Base-by-base conservation (phyloP, 2,888 invertebrate genomes). In the Girardia tigrina region DNA sequence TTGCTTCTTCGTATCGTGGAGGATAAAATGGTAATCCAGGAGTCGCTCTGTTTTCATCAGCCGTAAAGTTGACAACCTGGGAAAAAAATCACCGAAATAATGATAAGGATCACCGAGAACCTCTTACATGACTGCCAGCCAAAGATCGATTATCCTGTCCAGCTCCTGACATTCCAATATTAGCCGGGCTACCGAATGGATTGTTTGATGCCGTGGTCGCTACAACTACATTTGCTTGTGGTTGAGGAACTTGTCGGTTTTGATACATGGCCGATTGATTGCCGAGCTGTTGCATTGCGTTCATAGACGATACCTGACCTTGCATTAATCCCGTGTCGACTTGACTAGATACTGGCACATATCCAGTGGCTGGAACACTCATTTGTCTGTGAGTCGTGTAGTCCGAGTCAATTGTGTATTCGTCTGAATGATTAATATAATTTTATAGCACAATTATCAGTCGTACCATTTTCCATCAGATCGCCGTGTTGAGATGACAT, bases 61-160 rank as follows among this genome's bases (percentile, higher is more conserved):
- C 23, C 23, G 56, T 20, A n/a, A 56, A 56, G n/a, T 56, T 56
- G 4, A 23, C 56, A n/a, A n/a, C 56, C 56, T 56, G 23, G 23
- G 12, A 56, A 56, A 20, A 16, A n/a, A n/a, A n/a, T n/a, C n/a
- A n/a, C n/a, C n/a, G n/a, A n/a, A n/a, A n/a, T n/a, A n/a, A n/a
- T n/a, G n/a, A n/a, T n/a, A n/a, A n/a, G n/a, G n/a, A 56, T 56
- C 23, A 56, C n/a, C n/a, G 12, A 16, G 4, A 8, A 8, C 12
- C 2, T n/a, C 23, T n/a, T 56, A 56, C 56, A 56, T 56, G 56
- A 56, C 56, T 56, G n/a, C 56, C 56, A 56, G 56, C 56, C n/a
- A 56, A 56, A 56, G 56, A 56, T 56, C 56, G 56, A 56, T 56
- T 56, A 56, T 56, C 56, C 23, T 56, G 56, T 56, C 56, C 56